Evolutionary conservation across 2,888 invertebrate species (phyloP), one percentile per base, ranked within the genome.

Genomic region (Synanthedon tipuliformis): DNA sequence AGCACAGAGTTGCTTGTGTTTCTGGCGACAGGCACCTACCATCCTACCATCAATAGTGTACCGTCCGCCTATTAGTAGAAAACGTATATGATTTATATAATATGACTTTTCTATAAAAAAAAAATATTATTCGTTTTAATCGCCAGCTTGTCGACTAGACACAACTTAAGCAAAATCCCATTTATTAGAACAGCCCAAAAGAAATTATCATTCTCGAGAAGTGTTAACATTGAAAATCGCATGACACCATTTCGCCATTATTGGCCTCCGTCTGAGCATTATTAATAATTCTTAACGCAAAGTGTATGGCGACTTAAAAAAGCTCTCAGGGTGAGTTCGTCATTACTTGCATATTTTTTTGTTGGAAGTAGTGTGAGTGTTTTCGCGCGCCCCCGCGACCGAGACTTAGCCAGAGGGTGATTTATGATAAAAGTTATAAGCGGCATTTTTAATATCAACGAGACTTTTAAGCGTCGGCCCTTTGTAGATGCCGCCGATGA

Each of bases 261-360:
- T 63, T 53, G 60, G 59, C 56, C 52, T 54, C 53, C 61, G 57
- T 58, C 56, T 54, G 58, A 61, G 67, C 61, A 74, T 78, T 81
- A 86, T 86, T 79, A 81, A 85, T 85, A 81, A 85, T 85, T 83
- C 86, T 75, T 75, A 76, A 68, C 79, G 72, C 73, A 77, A 61
- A 66, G 68, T 72, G 73, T 67, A 63, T 63, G 64, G 59, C 63
- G 68, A 84, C 82, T 79, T 73, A 75, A 76, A 83, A 86, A 84
- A 81, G 82, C 86, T 83, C 82, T 85, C 78, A 84, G 73, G 76
- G 73, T 69, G 75, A 78, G 75, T 73, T 74, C 69, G 81, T 75
- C 81, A 75, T 87, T 86, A 86, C 87, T 86, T 86, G 87, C 87
- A 86, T 75, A 83, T 86, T 86, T 86, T 82, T 52, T 83, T 82